Percentiles rank a stretch among this genome's conserved stretches.
Conservation (phyloP, 2,888 invertebrate genomes). For the Eledone cirrhosa region DNA sequence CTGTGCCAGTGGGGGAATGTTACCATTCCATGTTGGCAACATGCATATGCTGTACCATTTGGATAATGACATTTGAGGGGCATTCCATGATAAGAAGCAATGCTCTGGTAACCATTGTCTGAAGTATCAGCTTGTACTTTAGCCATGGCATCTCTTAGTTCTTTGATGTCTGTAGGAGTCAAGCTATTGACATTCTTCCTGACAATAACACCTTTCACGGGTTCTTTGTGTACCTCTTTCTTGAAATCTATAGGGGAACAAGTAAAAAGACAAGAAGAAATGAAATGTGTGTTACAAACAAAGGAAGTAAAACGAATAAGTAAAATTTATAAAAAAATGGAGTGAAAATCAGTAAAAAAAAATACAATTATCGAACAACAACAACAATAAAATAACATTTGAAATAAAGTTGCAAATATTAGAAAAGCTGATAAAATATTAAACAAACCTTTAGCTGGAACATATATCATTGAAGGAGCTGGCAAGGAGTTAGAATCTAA, state of each 20-base stretch:
- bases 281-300: neutral
- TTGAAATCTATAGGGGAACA: neutral
- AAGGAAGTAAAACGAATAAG: too few relatives aligned
- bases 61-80: slow-evolving; percentile 24
- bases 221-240: neutral
- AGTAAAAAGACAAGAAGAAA: neutral
- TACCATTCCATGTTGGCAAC: slow-evolving; percentile 40
- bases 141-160: slow-evolving; percentile 20
- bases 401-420: neutral
- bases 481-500: slow-evolving; percentile 12
- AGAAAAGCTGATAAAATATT: neutral
- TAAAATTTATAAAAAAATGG: neutral
- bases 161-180: slow-evolving; percentile 23
- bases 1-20: slow-evolving; percentile 41
- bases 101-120: slow-evolving; percentile 24
- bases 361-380: neutral
- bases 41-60: slow-evolving; percentile 36
- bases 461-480: slow-evolving; percentile 29
- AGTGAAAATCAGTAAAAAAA: neutral
- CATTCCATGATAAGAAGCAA: slow-evolving; percentile 30
- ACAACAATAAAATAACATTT: too few relatives aligned
- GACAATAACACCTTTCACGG: slow-evolving; percentile 19
- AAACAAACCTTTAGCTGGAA: slow-evolving; percentile 33
- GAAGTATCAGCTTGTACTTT: slow-evolving; percentile 20
- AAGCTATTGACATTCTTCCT: slow-evolving; percentile 27